Evolutionary conservation across 2,797 vertebrate genomes (phyloP).

Genomic region (Falco concolor): DNA sequence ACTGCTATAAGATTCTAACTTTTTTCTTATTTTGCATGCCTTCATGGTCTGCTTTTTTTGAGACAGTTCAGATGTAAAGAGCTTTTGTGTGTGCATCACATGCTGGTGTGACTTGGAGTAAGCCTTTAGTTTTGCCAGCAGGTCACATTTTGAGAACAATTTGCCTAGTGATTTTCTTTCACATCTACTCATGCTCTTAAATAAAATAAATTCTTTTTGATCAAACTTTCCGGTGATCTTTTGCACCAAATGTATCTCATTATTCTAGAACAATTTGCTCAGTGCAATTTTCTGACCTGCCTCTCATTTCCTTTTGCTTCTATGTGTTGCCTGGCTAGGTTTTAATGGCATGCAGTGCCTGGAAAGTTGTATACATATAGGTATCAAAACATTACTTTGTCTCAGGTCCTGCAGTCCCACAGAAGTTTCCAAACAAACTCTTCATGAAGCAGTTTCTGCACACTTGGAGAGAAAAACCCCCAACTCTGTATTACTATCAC

Average conservation of each 20-base stretch:
- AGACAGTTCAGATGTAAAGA: neutral
- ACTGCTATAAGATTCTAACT: neutral
- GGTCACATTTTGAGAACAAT: neutral
- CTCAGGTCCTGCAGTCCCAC: neutral
- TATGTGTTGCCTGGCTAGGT: neutral
- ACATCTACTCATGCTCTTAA: neutral
- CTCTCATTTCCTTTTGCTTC: conserved; percentile 37
- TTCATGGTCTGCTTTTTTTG: neutral
- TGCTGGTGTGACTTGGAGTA: neutral
- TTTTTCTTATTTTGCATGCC: neutral
- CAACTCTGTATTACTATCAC: neutral
- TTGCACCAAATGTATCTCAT: neutral
- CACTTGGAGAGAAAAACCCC: neutral
- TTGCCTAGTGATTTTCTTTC: conserved; percentile 15
- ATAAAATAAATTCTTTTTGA: neutral
- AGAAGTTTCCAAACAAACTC: conserved; percentile 4
- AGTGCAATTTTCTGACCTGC: neutral
- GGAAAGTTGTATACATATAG: neutral
- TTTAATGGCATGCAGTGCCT: neutral
- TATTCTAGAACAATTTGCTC: conserved; percentile 8
- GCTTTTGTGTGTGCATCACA: neutral
- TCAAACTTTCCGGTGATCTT: neutral
- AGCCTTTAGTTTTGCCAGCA: neutral
- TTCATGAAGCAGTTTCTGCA: neutral
- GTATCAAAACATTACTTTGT: conserved; percentile 19